Evolutionary conservation across 2,113 vertebrate species (phyloP).

Genomic region (Bombycilla garrulus): DNA sequence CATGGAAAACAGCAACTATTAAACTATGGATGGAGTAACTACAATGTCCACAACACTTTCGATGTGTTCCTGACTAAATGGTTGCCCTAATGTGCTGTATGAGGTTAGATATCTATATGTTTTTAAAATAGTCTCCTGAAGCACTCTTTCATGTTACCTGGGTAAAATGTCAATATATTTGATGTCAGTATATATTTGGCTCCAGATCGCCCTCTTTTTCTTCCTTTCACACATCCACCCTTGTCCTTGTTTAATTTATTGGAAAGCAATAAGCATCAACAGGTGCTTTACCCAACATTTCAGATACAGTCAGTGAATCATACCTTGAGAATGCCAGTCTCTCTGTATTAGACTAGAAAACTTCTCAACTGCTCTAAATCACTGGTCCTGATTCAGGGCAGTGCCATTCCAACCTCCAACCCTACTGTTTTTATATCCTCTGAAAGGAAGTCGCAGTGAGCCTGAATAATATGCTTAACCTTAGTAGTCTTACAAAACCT

Average conservation of each 20-base stretch:
- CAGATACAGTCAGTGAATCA: not conserved
- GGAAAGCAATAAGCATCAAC: not conserved
- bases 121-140: not conserved
- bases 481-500: not conserved
- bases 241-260: not conserved
- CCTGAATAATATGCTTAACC: not conserved
- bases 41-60: not conserved
- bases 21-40: not conserved
- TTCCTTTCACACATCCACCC: not conserved
- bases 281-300: not conserved
- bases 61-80: not conserved
- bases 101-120: not conserved
- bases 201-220: not conserved
- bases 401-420: not conserved
- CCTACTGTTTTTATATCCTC: not conserved
- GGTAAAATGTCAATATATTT: not conserved
- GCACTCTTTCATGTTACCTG: not conserved
- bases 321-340: not conserved
- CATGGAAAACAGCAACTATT: not conserved
- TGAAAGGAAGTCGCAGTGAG: not conserved
- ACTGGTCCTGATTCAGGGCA: not conserved
- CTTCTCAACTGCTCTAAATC: not conserved
- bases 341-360: not conserved
- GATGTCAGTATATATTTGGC: not conserved
- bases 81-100: not conserved